A percentile compares a stretch with the other conserved stretches of the same genome.
Conservation (phyloP, 2,888 invertebrate species). For the Hypselothyrea guttata region DNA sequence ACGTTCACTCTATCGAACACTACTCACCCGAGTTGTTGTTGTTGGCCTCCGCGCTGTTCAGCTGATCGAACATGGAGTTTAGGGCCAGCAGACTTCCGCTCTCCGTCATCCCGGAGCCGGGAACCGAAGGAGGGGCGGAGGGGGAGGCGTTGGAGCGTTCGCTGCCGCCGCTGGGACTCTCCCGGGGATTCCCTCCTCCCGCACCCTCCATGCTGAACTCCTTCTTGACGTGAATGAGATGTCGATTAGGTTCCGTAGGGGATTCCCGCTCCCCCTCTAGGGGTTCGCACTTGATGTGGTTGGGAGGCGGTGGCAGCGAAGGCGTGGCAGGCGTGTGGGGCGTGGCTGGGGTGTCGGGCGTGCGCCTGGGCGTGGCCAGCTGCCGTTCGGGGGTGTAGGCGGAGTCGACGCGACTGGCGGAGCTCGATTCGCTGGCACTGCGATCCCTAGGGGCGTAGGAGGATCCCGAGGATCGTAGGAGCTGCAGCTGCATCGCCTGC, state of each 20-base stretch:
- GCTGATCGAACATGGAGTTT: slow-evolving; percentile 94
- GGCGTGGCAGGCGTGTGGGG: slow-evolving; percentile 34
- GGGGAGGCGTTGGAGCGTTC: slow-evolving; percentile 90
- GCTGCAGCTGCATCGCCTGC: slow-evolving; percentile 94
- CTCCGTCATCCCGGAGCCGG: slow-evolving; percentile 52
- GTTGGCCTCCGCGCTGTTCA: slow-evolving; percentile 37
- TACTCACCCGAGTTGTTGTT: slow-evolving; percentile 46
- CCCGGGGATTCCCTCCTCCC: slow-evolving; percentile 26
- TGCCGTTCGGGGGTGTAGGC: slow-evolving; percentile 90
- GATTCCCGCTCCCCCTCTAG: slow-evolving; percentile 37
- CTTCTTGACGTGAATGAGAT: slow-evolving; percentile 83
- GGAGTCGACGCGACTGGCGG: slow-evolving; percentile 89
- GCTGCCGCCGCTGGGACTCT: slow-evolving; percentile 87
- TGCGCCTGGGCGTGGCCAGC: slow-evolving; percentile 56
- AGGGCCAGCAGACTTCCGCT: slow-evolving; percentile 86
- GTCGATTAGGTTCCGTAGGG: slow-evolving; percentile 26
- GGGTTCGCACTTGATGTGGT: slow-evolving; percentile 79
- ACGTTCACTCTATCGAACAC: neutral
- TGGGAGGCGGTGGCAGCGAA: slow-evolving; percentile 80
- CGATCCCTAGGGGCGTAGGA: slow-evolving; percentile 90
- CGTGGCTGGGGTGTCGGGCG: slow-evolving; percentile 48
- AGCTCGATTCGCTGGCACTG: slow-evolving; percentile 94
- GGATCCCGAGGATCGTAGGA: slow-evolving; percentile 88
- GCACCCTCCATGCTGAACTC: slow-evolving; percentile 75
- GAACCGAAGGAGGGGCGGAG: slow-evolving; percentile 82